phyloP scores from a whole-genome alignment of 2,113 vertebrate genomes.

The Oryzias woworae region DNA sequence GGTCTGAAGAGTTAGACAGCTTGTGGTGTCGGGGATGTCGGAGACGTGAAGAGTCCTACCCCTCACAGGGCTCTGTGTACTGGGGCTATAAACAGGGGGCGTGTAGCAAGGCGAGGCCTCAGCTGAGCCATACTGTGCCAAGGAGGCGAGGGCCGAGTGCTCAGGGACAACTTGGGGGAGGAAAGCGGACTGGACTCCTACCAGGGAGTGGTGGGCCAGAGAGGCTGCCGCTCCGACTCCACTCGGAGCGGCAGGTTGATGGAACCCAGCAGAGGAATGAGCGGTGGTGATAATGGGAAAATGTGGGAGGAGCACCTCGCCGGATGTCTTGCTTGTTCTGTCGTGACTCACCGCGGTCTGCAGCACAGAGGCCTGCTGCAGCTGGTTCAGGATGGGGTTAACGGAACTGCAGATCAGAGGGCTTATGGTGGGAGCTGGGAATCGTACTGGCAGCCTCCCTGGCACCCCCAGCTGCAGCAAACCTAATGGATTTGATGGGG shows the following conservation, averaged over 20 bases:
- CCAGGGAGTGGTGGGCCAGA: conserved; percentile 77
- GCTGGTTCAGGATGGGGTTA: conserved; percentile 79
- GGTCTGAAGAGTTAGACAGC: conserved; percentile 72
- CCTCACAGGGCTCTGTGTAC: conserved; percentile 80
- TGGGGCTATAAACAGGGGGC: conserved; percentile 82
- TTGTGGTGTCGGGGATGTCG: conserved; percentile 67
- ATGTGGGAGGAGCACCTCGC: conserved; percentile 73
- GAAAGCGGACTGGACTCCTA: conserved; percentile 79
- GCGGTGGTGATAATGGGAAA: conserved; percentile 75
- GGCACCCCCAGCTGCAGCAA: conserved; percentile 69
- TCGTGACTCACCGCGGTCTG: conserved; percentile 74
- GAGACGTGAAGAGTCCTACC: conserved; percentile 77
- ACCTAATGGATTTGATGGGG: conserved; percentile 49
- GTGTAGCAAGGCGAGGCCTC: conserved; percentile 79
- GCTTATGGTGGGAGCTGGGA: conserved; percentile 70
- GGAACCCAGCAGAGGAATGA: conserved; percentile 72
- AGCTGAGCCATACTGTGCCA: conserved; percentile 76
- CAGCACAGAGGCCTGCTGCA: conserved; percentile 78
- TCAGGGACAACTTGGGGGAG: conserved; percentile 80
- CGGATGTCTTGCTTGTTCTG: conserved; percentile 73
- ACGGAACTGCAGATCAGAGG: conserved; percentile 79
- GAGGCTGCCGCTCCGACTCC: conserved; percentile 67
- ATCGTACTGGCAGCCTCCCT: conserved; percentile 52
- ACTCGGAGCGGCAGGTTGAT: conserved; percentile 59
- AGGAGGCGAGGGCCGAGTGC: conserved; percentile 78